Evolutionary conservation across 2,113 vertebrate genomes (phyloP).

Genomic region (Alectura lathami): DNA sequence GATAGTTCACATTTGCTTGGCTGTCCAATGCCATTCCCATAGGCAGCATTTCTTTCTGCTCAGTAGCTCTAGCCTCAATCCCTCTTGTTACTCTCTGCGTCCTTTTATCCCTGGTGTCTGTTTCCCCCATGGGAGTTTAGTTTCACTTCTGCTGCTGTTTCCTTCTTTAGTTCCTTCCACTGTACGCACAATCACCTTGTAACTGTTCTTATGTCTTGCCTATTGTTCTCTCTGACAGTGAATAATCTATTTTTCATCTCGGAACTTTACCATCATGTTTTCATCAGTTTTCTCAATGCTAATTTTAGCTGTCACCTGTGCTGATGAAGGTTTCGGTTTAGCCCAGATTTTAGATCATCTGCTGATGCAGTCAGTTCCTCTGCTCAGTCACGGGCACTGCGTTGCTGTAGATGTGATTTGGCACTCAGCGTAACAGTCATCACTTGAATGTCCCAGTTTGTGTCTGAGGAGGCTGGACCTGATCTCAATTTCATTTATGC

Average conservation of each 20-base stretch:
- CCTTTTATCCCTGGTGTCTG: constrained; percentile 13
- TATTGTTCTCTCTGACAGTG: constrained; percentile 69
- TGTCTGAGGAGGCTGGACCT: not conserved
- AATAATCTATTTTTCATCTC: constrained; percentile 72
- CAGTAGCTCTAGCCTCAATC: not conserved
- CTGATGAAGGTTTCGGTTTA: constrained; percentile 64
- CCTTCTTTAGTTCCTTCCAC: constrained; percentile 16
- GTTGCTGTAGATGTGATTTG: not conserved
- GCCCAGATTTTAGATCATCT: constrained; percentile 14
- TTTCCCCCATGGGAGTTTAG: not conserved
- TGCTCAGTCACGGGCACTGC: not conserved
- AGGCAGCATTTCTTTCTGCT: not conserved
- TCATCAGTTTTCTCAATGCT: constrained; percentile 57
- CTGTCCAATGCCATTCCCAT: not conserved
- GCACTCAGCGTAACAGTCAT: not conserved
- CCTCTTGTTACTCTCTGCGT: not conserved
- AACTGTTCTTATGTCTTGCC: constrained; percentile 56
- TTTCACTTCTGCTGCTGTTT: constrained; percentile 25
- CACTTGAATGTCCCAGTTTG: constrained; percentile 6
- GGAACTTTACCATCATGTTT: constrained; percentile 36
- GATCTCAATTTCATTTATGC: not conserved
- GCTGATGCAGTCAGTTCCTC: constrained; percentile 7
- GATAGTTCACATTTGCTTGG: not conserved
- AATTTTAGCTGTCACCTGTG: constrained; percentile 65
- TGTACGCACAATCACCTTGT: not conserved